These are phyloP conservation scores for Lophotriccus pileatus DNA, from an alignment of 2,797 vertebrate genomes.

Conservation along the genomic window DNA sequence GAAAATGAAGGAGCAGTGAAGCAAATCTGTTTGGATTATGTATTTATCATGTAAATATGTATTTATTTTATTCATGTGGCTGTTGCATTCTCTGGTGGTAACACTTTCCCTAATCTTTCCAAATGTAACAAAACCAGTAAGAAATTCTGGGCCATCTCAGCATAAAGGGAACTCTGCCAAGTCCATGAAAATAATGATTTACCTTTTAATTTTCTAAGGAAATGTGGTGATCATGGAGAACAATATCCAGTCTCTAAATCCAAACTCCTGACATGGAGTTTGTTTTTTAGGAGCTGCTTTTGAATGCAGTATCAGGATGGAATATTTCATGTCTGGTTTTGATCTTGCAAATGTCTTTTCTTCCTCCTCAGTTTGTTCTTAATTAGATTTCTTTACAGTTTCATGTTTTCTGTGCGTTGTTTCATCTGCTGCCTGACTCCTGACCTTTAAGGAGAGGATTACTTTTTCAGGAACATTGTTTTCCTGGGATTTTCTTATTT, in stretches of 20 bases:
- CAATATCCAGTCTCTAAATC: not conserved
- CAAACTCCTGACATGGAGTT: not conserved
- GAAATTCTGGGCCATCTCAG: not conserved
- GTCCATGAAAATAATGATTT: not conserved
- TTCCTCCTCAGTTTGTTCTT: not conserved
- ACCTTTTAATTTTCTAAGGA: not conserved
- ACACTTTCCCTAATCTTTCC: not conserved
- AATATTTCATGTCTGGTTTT: not conserved
- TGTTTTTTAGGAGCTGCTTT: not conserved
- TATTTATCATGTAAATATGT: not conserved
- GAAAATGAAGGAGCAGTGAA: not conserved
- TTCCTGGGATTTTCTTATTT: not conserved
- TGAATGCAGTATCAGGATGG: not conserved
- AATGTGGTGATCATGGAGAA: rapidly evolving
- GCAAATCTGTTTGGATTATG: not conserved
- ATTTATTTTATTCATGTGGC: not conserved
- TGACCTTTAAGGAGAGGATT: not conserved
- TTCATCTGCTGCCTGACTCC: not conserved
- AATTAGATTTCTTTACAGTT: not conserved
- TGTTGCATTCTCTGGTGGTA: not conserved
- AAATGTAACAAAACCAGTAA: not conserved
- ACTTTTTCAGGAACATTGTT: not conserved
- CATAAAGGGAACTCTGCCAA: not conserved
- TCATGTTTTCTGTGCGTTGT: not conserved
- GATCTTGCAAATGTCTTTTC: not conserved